A percentile compares a stretch with the other conserved stretches of the same genome.
These are phyloP conservation scores for Ellobium chinense DNA, from an alignment of 2,888 invertebrate genomes.

Conservation along the genomic window DNA sequence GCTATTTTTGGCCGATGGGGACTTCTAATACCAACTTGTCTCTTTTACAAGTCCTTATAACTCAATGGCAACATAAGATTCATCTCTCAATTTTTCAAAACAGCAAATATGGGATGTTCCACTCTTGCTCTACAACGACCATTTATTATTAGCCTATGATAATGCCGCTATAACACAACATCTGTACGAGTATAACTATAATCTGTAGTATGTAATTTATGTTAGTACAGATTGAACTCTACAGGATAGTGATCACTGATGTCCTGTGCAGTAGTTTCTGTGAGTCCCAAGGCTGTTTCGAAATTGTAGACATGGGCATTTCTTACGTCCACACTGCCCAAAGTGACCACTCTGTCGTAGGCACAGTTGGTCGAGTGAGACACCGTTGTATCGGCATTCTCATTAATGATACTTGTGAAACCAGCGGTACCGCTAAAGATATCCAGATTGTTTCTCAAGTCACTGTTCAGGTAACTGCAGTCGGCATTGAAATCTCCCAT, in stretches of 20 bases:
- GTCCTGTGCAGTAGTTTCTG: background rate
- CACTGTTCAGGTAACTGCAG: constrained; percentile 41
- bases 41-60: too few relatives aligned
- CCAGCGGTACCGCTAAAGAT: constrained; percentile 37
- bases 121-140: too few relatives aligned
- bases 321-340: constrained; percentile 3
- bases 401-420: constrained; percentile 22
- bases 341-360: constrained; percentile 27
- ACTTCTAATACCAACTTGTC: too few relatives aligned
- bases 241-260: constrained; percentile 43
- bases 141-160: too few relatives aligned
- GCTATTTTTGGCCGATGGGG: too few relatives aligned
- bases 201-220: background rate
- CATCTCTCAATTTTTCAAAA: too few relatives aligned
- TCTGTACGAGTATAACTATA: too few relatives aligned
- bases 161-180: too few relatives aligned
- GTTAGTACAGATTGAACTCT: constrained; percentile 27
- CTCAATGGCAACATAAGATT: too few relatives aligned
- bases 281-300: constrained; percentile 2
- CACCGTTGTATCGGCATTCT: constrained; percentile 29
- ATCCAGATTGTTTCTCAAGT: constrained; percentile 30
- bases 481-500: constrained; percentile 44
- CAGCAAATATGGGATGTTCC: too few relatives aligned
- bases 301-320: constrained; percentile 18
- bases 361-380: constrained; percentile 20